Percentiles rank a stretch among this genome's conserved stretches.
Evolutionary conservation across 1,140 invertebrate genomes (phyloP).

Genomic region (Papilio aristodemus): DNA sequence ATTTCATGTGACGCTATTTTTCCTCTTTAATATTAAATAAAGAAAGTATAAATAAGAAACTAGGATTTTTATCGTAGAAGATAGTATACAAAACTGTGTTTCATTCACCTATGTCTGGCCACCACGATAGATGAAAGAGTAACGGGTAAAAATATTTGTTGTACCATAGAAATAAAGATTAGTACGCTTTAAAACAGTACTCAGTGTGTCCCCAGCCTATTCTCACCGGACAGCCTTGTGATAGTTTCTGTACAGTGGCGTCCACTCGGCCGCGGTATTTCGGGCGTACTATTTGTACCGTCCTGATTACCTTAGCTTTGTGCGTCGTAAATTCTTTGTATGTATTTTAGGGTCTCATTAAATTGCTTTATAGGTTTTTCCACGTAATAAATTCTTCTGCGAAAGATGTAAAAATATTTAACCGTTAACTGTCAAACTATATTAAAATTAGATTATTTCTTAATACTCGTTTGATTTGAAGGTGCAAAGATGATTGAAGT

Average conservation of each 20-base stretch:
- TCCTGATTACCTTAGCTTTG: slow-evolving; percentile 24
- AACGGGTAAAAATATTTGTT: too few species aligned
- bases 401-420: slow-evolving; percentile 20
- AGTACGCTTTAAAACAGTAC: not conserved
- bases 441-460: not conserved
- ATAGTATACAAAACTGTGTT: too few species aligned
- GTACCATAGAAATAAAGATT: too few species aligned
- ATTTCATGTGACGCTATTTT: too few species aligned
- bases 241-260: slow-evolving; percentile 7
- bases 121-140: too few species aligned
- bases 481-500: too few species aligned
- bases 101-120: too few species aligned
- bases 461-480: not conserved
- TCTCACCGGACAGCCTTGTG: slow-evolving; percentile 19
- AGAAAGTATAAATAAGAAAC: too few species aligned
- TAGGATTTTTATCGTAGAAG: too few species aligned
- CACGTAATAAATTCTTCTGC: slow-evolving; percentile 22
- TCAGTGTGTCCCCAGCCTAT: not conserved
- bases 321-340: slow-evolving; percentile 20
- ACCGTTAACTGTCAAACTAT: not conserved
- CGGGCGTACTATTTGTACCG: slow-evolving; percentile 20
- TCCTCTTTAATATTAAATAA: too few species aligned
- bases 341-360: slow-evolving; percentile 31
- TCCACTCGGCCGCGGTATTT: slow-evolving; percentile 21
- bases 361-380: slow-evolving; percentile 27